A percentile compares a stretch with the other conserved stretches of the same genome.
These are phyloP conservation scores for Neolamprologus caudopunctatus DNA, from an alignment of 2,113 vertebrate species.

Conservation along the genomic window DNA sequence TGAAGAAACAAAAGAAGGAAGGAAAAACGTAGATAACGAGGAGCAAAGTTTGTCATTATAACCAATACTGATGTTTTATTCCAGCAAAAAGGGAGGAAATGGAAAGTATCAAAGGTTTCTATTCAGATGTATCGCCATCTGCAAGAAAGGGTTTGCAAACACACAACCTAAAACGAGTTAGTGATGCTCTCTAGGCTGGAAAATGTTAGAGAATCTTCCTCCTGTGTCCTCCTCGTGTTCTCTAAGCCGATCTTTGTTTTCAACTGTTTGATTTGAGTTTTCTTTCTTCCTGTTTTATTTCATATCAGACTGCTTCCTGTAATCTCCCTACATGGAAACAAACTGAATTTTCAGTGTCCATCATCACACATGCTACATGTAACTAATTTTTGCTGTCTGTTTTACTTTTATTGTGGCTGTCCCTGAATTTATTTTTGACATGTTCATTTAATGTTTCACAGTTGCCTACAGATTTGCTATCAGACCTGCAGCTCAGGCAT, in stretches of 20 bases:
- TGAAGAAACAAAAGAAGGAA: not conserved
- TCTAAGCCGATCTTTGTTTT: not conserved
- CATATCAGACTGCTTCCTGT: not conserved
- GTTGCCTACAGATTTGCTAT: not conserved
- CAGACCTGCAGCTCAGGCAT: not conserved
- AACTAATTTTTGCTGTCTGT: not conserved
- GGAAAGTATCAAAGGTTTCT: not conserved
- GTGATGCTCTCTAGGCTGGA: not conserved
- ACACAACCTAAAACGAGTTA: not conserved
- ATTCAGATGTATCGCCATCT: not conserved
- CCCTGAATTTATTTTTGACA: not conserved
- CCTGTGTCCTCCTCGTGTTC: not conserved
- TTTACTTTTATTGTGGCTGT: not conserved
- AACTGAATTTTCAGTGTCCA: not conserved
- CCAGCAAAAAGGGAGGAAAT: not conserved
- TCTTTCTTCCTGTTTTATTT: not conserved
- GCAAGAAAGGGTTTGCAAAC: not conserved
- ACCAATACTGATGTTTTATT: not conserved
- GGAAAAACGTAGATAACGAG: not conserved
- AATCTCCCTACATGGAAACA: not conserved
- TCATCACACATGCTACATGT: not conserved
- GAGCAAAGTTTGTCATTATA: not conserved
- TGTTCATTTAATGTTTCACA: not conserved
- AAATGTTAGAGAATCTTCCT: not conserved
- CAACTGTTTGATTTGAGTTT: not conserved